A percentile compares a stretch with the other conserved stretches of the same genome.
phyloP scores from a whole-genome alignment of 1,140 invertebrate genomes.

The Rhopalosiphum maidis region DNA sequence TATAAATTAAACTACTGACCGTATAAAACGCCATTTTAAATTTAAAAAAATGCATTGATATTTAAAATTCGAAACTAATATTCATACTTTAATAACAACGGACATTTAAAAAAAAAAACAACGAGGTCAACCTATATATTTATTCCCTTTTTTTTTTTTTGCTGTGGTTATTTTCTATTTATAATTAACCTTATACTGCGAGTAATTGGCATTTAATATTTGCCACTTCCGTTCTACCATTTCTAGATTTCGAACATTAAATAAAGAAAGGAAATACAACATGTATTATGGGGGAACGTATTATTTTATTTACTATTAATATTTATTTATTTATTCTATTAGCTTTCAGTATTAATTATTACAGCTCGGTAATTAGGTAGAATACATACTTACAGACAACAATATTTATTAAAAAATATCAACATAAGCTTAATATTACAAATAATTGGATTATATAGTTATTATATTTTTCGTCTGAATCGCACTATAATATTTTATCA shows the following conservation, averaged over 20 bases:
- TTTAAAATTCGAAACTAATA: background rate
- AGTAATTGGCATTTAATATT: constrained; percentile 7
- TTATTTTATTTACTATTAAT: background rate
- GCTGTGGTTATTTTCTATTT: background rate
- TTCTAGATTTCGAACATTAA: background rate
- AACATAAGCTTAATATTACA: background rate
- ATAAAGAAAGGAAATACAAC: background rate
- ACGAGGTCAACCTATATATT: background rate
- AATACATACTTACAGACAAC: too few relatives aligned
- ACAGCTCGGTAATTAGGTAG: too few relatives aligned
- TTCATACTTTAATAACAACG: background rate
- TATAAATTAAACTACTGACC: background rate
- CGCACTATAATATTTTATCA: background rate
- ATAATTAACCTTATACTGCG: background rate
- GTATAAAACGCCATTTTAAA: background rate
- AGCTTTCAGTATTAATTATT: too few relatives aligned
- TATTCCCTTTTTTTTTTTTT: background rate
- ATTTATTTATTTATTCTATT: too few relatives aligned
- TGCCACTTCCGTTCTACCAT: background rate
- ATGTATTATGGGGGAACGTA: background rate
- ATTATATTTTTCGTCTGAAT: background rate
- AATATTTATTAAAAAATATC: background rate
- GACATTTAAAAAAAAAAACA: background rate
- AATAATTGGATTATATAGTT: background rate
- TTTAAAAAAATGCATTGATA: background rate